Conservation (phyloP, 2,888 invertebrate genomes). For the Thelaira solivaga region DNA sequence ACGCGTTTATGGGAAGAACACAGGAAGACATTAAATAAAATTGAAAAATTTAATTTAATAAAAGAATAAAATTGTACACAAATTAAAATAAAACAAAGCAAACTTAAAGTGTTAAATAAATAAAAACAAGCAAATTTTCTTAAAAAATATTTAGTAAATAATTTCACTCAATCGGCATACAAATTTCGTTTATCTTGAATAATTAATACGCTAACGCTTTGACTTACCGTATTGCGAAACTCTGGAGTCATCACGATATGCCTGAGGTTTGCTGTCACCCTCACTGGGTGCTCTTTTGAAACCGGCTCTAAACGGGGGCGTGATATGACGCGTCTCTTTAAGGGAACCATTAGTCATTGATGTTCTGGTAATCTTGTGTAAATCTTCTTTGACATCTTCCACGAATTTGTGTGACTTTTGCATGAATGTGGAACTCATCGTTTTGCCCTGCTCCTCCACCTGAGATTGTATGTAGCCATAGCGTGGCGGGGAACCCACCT, state of each 20-base stretch:
- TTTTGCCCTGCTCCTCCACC: conserved; percentile 80
- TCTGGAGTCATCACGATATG: conserved; percentile 84
- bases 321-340: conserved; percentile 51
- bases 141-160: neutral
- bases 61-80: neutral
- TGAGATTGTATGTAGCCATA: conserved; percentile 79
- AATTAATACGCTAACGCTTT: neutral
- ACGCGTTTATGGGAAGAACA: neutral
- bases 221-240: conserved; percentile 84
- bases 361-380: conserved; percentile 71
- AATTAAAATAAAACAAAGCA: neutral
- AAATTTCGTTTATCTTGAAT: no score
- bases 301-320: conserved; percentile 74
- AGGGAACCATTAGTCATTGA: conserved; percentile 56
- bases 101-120: neutral
- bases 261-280: conserved; percentile 80
- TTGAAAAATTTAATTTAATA: neutral
- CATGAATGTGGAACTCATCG: conserved; percentile 83
- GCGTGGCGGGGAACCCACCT: conserved; percentile 81
- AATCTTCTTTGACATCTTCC: conserved; percentile 81
- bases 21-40: conserved; percentile 42
- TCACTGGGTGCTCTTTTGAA: conserved; percentile 76
- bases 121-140: conserved; percentile 29
- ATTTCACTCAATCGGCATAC: no score
- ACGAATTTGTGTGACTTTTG: conserved; percentile 84